Evolutionary conservation across 2,888 invertebrate species (phyloP), one percentile per base, ranked within the genome.

Genomic region (Paralinhomoeus sp.): DNA sequence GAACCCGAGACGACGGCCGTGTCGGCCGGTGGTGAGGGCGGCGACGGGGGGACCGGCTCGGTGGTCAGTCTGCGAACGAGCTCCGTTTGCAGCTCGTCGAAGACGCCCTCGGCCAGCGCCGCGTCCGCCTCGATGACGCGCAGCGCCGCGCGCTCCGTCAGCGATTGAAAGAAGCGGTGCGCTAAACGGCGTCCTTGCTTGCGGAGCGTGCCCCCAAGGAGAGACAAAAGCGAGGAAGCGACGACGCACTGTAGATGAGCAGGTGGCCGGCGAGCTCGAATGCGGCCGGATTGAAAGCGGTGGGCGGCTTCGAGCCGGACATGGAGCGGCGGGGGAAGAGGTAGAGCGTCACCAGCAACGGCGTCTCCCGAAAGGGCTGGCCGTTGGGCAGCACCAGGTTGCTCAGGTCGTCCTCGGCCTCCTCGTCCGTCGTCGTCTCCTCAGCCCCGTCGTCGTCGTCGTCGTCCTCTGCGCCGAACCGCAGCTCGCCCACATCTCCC

Each of bases 251-350:
- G 47, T 60, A 60, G 3, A 56, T 48, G 9, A 58, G 56, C 17
- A 60, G 44, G 45, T 56, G 54, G 3, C 60, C 60, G 3, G 57
- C 57, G n/a, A 60, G 47, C 45, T 60, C 60, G 41, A 53, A 49
- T 1, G 60, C 54, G 12, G 60, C 60, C 2, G 60, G 58, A 48
- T 53, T 54, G 50, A 60, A 59, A 41, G 53, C 56, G 12, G 50
- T 54, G 12, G 53, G 51, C 12, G 57, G 57, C 44, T 57, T 57
- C 1, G 57, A 55, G 22, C 58, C 57, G 38, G 40, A 39, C 20
- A 43, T 40, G 20, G 46, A 40, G 40, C 45, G 44, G 23, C 60
- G 38, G 2, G 60, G 60, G 43, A 61, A 58, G 21, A 60, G 47
- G 47, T 58, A 60, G 20, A 51, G 50, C 1, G 60, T 60, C 27